A percentile compares a stretch with the other conserved stretches of the same genome.
Conservation (phyloP, 2,888 invertebrate genomes). For the Synanthedon formicaeformis region DNA sequence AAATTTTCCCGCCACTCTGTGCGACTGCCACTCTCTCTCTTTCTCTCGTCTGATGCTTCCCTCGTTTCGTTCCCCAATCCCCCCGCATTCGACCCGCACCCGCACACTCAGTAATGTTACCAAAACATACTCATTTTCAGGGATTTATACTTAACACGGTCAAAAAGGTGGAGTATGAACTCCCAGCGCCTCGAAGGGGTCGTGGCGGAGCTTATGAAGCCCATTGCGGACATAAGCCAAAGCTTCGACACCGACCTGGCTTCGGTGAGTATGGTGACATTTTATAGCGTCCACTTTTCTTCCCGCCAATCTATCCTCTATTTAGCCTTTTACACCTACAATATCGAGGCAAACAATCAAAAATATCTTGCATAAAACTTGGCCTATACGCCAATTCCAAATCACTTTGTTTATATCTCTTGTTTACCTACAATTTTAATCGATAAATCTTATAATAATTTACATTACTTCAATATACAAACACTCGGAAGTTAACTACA, state of each 20-base stretch:
- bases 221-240: slow-evolving; percentile 48
- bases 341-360: too few relatives aligned
- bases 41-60: slow-evolving; percentile 13
- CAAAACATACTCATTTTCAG: slow-evolving; percentile 47
- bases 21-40: slow-evolving; percentile 1
- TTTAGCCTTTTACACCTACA: too few relatives aligned
- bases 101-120: slow-evolving; percentile 41
- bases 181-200: slow-evolving; percentile 55
- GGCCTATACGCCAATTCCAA: too few relatives aligned
- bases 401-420: too few relatives aligned
- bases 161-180: slow-evolving; percentile 59
- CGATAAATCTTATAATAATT: too few relatives aligned
- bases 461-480: too few relatives aligned
- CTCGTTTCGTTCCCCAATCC: background rate
- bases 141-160: slow-evolving; percentile 28
- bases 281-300: background rate
- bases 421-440: too few relatives aligned
- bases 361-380: too few relatives aligned
- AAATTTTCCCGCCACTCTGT: slow-evolving; percentile 60
- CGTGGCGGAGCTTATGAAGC: slow-evolving; percentile 57
- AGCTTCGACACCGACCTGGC: slow-evolving; percentile 57
- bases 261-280: slow-evolving; percentile 35
- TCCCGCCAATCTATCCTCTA: background rate
- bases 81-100: slow-evolving; percentile 2
- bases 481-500: too few relatives aligned